Percentiles rank a stretch among this genome's conserved stretches.
Evolutionary conservation across 2,888 invertebrate genomes (phyloP).

Genomic region (Lochmaea capreae): DNA sequence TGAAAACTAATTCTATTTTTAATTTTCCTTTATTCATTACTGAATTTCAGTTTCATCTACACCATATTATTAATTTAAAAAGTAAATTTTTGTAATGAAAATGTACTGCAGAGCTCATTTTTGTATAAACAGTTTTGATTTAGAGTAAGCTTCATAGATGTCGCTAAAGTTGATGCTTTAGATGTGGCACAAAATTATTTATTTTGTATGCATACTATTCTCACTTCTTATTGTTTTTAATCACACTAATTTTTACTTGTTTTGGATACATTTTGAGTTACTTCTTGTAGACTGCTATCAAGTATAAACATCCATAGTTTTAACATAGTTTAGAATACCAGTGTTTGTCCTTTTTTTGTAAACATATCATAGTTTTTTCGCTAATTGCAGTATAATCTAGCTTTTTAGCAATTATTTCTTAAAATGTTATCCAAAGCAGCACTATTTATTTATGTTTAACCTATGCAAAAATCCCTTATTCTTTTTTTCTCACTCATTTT

Average conservation of each 20-base stretch:
- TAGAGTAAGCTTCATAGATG: conserved; percentile 35
- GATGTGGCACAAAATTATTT: conserved; percentile 28
- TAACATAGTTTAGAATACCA: neutral
- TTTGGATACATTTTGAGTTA: conserved; percentile 32
- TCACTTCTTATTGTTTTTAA: conserved; percentile 29
- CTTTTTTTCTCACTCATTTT: conserved; percentile 56
- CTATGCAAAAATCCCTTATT: conserved; percentile 41
- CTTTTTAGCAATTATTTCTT: neutral
- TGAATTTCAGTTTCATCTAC: neutral
- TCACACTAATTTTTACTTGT: conserved; percentile 28
- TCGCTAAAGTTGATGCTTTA: conserved; percentile 30
- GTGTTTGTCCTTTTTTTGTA: neutral
- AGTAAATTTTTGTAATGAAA: neutral
- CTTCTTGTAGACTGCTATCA: neutral
- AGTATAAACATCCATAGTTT: neutral
- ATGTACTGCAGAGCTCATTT: neutral
- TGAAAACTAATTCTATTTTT: neutral
- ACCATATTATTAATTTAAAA: neutral
- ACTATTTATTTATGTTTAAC: conserved; percentile 37
- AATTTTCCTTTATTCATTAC: neutral
- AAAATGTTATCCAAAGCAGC: conserved; percentile 28
- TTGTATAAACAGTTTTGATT: conserved; percentile 9
- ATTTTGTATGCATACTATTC: conserved; percentile 12
- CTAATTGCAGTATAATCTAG: neutral
- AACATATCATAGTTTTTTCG: neutral